Evolutionary conservation across 2,797 vertebrate species (phyloP).

Genomic region (Tokudaia tokunoshimensis): DNA sequence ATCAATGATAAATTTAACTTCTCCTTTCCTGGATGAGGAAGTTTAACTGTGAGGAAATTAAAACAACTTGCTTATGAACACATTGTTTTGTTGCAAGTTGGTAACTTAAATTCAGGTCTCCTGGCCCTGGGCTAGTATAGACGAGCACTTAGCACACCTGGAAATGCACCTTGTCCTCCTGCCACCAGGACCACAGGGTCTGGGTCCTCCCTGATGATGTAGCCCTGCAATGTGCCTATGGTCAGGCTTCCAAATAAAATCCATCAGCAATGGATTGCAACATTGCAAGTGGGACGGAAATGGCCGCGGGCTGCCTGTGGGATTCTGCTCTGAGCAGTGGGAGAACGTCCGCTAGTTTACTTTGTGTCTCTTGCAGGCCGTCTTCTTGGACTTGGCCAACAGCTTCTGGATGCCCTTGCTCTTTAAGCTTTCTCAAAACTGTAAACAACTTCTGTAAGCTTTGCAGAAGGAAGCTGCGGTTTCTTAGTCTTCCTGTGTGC

Average conservation of each 20-base stretch:
- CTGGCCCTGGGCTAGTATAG: neutral
- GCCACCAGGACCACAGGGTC: neutral
- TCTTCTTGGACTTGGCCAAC: neutral
- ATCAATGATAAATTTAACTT: neutral
- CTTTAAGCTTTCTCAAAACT: neutral
- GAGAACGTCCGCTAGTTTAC: neutral
- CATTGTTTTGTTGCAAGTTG: neutral
- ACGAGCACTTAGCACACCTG: neutral
- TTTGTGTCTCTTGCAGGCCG: neutral
- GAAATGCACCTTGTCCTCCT: neutral
- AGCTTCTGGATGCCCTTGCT: neutral
- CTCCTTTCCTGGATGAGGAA: neutral
- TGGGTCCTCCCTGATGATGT: rapidly evolving
- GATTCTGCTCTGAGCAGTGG: neutral
- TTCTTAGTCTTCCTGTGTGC: slow-evolving; percentile 89
- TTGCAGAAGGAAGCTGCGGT: slow-evolving; percentile 92
- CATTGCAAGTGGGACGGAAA: neutral
- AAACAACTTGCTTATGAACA: neutral
- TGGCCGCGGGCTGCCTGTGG: neutral
- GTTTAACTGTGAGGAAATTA: neutral
- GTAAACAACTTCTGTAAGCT: neutral
- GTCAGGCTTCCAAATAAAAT: neutral
- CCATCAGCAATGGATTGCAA: neutral
- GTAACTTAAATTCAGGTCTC: neutral
- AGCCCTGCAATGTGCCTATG: neutral